Conservation (phyloP, 1,140 invertebrate genomes). For the Diploscapter pachys region DNA sequence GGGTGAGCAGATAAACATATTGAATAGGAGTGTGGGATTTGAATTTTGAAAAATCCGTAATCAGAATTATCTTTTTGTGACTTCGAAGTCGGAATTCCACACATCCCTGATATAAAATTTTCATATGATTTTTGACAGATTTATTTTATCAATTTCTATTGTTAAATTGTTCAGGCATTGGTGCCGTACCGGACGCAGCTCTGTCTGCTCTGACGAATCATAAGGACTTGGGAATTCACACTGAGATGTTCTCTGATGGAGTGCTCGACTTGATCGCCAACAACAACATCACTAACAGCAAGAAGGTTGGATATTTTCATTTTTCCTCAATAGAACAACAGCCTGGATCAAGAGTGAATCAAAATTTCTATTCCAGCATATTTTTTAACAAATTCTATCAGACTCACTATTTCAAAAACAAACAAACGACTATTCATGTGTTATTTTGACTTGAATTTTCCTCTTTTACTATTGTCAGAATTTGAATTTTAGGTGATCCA, state of each 20-base stretch:
- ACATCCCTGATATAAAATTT: not conserved
- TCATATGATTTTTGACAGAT: not conserved
- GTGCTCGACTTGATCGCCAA: constrained; percentile 78
- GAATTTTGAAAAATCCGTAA: no score
- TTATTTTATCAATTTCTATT: constrained; percentile 10
- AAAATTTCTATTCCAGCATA: no score
- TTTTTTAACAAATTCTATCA: no score
- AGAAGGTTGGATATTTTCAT: constrained; percentile 65
- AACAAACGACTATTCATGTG: no score
- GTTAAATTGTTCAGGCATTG: constrained; percentile 69
- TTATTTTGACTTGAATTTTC: no score
- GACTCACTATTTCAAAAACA: no score
- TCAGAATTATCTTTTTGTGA: no score
- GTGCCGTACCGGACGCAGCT: constrained; percentile 85
- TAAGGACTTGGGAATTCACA: constrained; percentile 86
- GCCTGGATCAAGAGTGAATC: no score
- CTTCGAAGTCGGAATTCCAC: no score
- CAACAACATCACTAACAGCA: constrained; percentile 80
- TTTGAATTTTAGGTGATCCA: constrained; percentile 62
- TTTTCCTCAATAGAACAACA: no score
- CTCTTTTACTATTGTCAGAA: no score
- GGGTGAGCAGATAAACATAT: constrained; percentile 64
- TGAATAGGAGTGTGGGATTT: no score
- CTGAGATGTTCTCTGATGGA: constrained; percentile 88
- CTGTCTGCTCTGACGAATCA: constrained; percentile 74